These are phyloP conservation scores for Hyperopisus bebe DNA, from an alignment of 2,113 vertebrate genomes.

Conservation along the genomic window DNA sequence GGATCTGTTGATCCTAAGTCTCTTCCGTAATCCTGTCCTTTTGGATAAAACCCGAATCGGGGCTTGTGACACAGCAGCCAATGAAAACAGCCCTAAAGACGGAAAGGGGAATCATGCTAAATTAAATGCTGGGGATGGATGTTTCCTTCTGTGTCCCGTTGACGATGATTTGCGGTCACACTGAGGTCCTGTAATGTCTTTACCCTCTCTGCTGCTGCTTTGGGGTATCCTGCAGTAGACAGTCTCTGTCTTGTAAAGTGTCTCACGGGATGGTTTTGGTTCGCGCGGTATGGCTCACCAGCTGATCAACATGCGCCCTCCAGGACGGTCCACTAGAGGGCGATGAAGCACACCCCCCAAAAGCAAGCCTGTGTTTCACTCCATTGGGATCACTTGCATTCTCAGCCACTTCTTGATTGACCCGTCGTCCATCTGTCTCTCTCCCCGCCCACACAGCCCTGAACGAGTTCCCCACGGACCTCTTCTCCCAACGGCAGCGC, in stretches of 20 bases:
- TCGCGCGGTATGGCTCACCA: not conserved
- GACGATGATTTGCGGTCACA: not conserved
- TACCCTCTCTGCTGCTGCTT: not conserved
- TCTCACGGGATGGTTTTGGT: not conserved
- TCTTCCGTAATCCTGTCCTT: not conserved
- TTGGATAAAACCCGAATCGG: not conserved
- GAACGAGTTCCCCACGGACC: constrained; percentile 87
- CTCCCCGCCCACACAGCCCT: constrained; percentile 65
- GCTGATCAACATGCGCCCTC: not conserved
- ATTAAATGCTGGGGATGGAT: not conserved
- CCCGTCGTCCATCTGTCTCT: constrained; percentile 18
- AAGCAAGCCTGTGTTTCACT: not conserved
- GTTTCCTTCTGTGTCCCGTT: not conserved
- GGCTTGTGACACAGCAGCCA: not conserved
- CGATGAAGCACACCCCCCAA: not conserved
- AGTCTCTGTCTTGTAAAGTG: not conserved
- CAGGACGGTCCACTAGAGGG: not conserved
- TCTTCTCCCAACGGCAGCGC: constrained; percentile 81
- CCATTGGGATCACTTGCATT: not conserved
- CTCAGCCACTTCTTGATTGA: not conserved
- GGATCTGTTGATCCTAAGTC: not conserved
- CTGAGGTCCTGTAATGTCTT: not conserved
- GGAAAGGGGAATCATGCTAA: not conserved
- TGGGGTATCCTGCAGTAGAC: not conserved
- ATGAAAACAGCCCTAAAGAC: not conserved